Conservation (phyloP, 2,888 invertebrate genomes). For the Orthosia incerta region DNA sequence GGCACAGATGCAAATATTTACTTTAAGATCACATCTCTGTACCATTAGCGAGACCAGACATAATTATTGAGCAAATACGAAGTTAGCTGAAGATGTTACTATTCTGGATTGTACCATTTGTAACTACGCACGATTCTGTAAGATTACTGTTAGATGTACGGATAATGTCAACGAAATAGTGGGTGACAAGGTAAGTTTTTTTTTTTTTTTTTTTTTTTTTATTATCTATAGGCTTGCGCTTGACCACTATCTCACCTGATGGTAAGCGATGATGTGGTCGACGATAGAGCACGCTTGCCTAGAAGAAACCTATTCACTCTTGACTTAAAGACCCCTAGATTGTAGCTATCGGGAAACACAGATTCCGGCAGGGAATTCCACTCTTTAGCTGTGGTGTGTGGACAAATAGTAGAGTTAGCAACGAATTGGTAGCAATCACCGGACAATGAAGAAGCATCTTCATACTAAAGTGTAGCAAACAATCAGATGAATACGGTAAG, state of each 20-base stretch:
- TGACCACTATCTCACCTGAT: too few relatives aligned
- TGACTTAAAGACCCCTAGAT: too few relatives aligned
- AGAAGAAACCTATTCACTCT: too few relatives aligned
- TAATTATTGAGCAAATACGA: slow-evolving; percentile 56
- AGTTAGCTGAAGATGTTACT: slow-evolving; percentile 25
- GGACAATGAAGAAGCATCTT: slow-evolving; percentile 1
- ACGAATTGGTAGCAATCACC: neutral
- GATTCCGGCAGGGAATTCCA: too few relatives aligned
- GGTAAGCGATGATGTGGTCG: too few relatives aligned
- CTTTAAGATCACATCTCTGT: slow-evolving; percentile 44
- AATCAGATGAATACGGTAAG: neutral
- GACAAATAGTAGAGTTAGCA: too few relatives aligned
- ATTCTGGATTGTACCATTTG: slow-evolving; percentile 6
- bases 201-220: too few relatives aligned
- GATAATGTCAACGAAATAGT: slow-evolving; percentile 4
- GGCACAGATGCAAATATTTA: slow-evolving; percentile 55
- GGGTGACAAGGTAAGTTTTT: neutral
- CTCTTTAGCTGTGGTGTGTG: too few relatives aligned
- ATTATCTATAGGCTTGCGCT: too few relatives aligned
- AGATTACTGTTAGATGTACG: slow-evolving; percentile 10
- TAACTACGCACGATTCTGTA: neutral
- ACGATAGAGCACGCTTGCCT: too few relatives aligned
- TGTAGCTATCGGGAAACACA: too few relatives aligned
- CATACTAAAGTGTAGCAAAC: neutral
- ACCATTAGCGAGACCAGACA: slow-evolving; percentile 59